A percentile compares a stretch with the other conserved stretches of the same genome.
phyloP scores from a whole-genome alignment of 2,888 invertebrate species.

The Callyntrura guangdongensis region DNA sequence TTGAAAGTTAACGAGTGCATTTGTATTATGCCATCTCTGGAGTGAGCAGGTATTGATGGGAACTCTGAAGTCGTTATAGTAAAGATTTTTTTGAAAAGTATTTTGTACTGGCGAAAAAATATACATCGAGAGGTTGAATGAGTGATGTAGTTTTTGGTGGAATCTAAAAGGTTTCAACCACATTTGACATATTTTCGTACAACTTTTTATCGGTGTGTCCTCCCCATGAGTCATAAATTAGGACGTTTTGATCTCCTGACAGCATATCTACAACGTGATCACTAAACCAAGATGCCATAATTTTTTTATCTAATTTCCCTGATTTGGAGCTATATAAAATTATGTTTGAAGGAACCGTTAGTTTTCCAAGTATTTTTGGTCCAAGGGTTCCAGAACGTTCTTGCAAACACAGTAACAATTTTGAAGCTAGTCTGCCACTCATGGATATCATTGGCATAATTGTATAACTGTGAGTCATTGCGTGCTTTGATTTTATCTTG shows the following conservation, averaged over 20 bases:
- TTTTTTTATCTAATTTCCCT: background rate
- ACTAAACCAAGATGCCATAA: background rate
- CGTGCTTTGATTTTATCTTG: no score
- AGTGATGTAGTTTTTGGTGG: conserved; percentile 51
- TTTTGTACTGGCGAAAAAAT: conserved; percentile 63
- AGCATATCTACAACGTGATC: background rate
- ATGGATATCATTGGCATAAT: conserved; percentile 53
- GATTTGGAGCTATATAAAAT: background rate
- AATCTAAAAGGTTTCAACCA: background rate
- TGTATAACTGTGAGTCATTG: conserved; percentile 5
- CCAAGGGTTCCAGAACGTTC: background rate
- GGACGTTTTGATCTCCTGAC: background rate
- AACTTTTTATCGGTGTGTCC: background rate
- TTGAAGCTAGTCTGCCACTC: background rate
- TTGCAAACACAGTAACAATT: background rate
- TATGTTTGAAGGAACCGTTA: background rate
- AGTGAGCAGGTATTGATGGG: background rate
- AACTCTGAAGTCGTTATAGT: background rate
- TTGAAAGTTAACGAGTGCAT: conserved; percentile 48
- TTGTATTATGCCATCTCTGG: conserved; percentile 25
- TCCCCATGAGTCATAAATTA: background rate
- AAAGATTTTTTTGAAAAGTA: conserved; percentile 14
- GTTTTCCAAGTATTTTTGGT: background rate
- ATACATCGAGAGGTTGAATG: conserved; percentile 52
- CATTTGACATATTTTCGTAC: background rate